phyloP scores from a whole-genome alignment of 1,140 invertebrate genomes.

The Drosophila neocordata region DNA sequence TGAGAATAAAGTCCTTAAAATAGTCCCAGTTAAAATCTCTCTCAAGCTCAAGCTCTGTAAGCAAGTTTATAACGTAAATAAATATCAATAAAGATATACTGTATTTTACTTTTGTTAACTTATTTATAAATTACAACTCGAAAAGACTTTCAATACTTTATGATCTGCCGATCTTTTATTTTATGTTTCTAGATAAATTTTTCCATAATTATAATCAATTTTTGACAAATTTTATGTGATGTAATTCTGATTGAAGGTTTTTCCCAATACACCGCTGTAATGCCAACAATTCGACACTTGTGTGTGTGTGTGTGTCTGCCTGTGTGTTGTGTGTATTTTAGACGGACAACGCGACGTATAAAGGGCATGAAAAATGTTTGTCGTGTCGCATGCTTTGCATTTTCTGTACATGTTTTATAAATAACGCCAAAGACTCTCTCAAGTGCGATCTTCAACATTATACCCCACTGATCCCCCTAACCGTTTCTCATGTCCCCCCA shows the following conservation, averaged over 20 bases:
- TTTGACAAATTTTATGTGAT: background rate
- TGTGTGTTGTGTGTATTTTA: background rate
- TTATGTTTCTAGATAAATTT: too few relatives aligned
- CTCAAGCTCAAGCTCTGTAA: too few relatives aligned
- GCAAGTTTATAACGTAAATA: too few relatives aligned
- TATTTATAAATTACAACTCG: too few relatives aligned
- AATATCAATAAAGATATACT: too few relatives aligned
- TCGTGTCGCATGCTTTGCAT: constrained; percentile 78
- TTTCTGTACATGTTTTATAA: constrained; percentile 76
- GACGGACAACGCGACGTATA: constrained; percentile 66
- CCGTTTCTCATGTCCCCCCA: background rate
- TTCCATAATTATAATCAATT: background rate
- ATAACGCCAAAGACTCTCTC: constrained; percentile 67
- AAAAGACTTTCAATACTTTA: too few relatives aligned
- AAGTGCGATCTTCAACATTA: constrained; percentile 24
- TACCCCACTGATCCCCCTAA: background rate
- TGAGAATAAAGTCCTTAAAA: too few relatives aligned
- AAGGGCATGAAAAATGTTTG: constrained; percentile 75
- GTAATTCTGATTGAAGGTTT: background rate
- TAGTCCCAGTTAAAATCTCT: too few relatives aligned
- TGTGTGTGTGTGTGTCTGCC: background rate
- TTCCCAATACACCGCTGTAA: background rate
- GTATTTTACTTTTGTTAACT: too few relatives aligned
- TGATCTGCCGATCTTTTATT: too few relatives aligned
- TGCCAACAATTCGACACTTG: background rate